These are phyloP conservation scores for Peromyscus nudipes DNA, from an alignment of 2,797 vertebrate genomes.

Conservation along the genomic window DNA sequence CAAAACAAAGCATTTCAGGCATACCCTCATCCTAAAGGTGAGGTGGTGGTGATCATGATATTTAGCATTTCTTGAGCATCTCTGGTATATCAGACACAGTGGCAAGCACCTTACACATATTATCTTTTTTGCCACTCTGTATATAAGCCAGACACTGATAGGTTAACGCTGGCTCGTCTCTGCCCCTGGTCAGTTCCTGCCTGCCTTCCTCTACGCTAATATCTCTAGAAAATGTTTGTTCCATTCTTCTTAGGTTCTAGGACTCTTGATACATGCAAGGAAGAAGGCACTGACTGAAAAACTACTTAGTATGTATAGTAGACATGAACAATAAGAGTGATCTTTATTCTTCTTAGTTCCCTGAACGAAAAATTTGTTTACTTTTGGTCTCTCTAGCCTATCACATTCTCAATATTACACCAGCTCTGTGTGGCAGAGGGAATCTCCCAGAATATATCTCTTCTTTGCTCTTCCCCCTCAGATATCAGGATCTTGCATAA, in stretches of 20 bases:
- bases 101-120: not conserved
- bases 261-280: slow-evolving; percentile 18
- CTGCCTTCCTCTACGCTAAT: not conserved
- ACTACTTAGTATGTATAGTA: not conserved
- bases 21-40: not conserved
- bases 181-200: not conserved
- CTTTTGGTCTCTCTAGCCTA: not conserved
- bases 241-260: not conserved
- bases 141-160: not conserved
- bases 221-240: not conserved
- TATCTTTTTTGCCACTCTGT: not conserved
- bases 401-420: slow-evolving; percentile 26
- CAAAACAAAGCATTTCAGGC: slow-evolving; percentile 1
- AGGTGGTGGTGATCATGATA: not conserved
- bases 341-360: slow-evolving; percentile 31
- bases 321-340: not conserved
- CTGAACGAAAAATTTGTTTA: slow-evolving; percentile 32
- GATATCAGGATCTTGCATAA: not conserved
- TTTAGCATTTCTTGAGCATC: not conserved
- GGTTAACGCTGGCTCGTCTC: not conserved
- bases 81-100: not conserved
- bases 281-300: not conserved
- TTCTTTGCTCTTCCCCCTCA: not conserved
- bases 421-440: not conserved
- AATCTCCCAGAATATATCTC: slow-evolving; percentile 29